phyloP scores from a whole-genome alignment of 2,888 invertebrate species.

The Sericinus montela region DNA sequence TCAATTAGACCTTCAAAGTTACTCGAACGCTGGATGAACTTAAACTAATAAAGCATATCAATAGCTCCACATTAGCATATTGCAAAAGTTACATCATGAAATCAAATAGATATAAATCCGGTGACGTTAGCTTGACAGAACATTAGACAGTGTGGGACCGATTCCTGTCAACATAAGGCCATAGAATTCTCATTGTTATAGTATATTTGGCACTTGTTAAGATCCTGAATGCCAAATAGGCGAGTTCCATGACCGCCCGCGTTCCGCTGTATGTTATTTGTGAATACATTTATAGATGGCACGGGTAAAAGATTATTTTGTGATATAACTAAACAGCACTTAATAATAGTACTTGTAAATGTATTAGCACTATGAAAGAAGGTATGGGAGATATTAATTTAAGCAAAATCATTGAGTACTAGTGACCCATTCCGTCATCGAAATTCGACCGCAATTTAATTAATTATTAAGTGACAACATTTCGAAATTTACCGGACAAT shows the following conservation, averaged over 20 bases:
- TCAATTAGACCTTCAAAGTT: too few species aligned
- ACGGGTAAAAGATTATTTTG: conserved; percentile 19
- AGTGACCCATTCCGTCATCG: too few species aligned
- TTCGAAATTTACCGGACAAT: too few species aligned
- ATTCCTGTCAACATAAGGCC: conserved; percentile 45
- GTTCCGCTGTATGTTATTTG: conserved; percentile 15
- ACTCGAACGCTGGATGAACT: too few species aligned
- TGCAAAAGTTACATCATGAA: conserved; percentile 23
- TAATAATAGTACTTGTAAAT: conserved; percentile 24
- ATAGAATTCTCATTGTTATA: conserved; percentile 67
- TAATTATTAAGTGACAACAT: too few species aligned
- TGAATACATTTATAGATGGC: conserved; percentile 18
- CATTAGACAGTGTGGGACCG: conserved; percentile 69
- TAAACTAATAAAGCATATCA: conserved; percentile 3
- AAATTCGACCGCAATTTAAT: too few species aligned
- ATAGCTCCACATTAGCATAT: conserved; percentile 8
- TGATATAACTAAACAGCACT: conserved; percentile 30
- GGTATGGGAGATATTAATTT: conserved; percentile 22
- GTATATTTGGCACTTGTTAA: conserved; percentile 67
- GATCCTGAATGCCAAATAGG: conserved; percentile 69
- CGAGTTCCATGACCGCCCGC: conserved; percentile 64
- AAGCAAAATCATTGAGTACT: conserved; percentile 20
- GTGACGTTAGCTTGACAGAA: conserved; percentile 55
- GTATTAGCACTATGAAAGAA: conserved; percentile 16
- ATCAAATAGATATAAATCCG: conserved; percentile 19